Conservation (phyloP, 2,797 vertebrate species). For the Trachops cirrhosus region DNA sequence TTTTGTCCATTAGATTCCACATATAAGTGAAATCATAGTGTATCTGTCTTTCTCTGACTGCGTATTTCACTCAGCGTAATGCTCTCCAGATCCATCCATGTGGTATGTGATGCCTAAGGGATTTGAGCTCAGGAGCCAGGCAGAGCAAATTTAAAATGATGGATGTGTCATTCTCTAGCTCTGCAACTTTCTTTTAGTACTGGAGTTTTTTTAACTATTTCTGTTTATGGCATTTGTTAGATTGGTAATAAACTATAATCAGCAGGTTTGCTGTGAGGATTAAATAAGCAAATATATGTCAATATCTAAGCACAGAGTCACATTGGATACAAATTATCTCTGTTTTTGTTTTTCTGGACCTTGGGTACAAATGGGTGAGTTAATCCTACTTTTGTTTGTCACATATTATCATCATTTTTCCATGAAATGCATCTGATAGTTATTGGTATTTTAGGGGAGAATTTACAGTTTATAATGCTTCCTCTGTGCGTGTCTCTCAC, state of each 20-base stretch:
- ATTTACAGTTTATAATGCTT: neutral
- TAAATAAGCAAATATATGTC: neutral
- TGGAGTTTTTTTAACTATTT: neutral
- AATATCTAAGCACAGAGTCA: neutral
- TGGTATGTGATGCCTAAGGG: neutral
- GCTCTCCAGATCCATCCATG: neutral
- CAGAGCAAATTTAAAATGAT: neutral
- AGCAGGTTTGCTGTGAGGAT: neutral
- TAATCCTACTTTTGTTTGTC: neutral
- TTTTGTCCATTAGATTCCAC: too few relatives aligned
- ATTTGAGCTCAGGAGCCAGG: neutral
- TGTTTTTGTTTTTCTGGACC: neutral
- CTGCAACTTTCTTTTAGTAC: neutral
- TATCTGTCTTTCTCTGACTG: too few relatives aligned
- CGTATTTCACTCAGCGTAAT: neutral
- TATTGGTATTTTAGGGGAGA: neutral
- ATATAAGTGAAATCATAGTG: too few relatives aligned
- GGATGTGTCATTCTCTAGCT: neutral
- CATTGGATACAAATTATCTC: neutral
- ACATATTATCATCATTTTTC: neutral
- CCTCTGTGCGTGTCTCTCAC: neutral
- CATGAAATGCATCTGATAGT: neutral
- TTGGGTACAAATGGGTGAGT: conserved; percentile 8
- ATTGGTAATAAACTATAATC: neutral
- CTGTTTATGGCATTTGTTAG: neutral